phyloP scores from a whole-genome alignment of 2,888 invertebrate genomes.

The Allolobophora icterica region DNA sequence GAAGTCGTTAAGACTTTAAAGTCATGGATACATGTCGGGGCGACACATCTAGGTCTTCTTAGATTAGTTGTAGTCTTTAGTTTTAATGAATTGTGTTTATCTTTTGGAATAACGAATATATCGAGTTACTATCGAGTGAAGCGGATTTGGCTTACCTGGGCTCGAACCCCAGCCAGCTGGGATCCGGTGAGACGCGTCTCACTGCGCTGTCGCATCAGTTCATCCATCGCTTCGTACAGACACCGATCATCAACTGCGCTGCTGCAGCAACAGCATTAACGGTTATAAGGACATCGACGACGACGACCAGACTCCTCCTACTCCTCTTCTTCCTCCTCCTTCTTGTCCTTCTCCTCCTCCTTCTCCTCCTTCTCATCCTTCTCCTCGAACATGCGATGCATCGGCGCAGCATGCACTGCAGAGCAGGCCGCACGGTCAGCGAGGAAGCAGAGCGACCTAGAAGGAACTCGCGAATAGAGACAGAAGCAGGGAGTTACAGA shows the following conservation, averaged over 20 bases:
- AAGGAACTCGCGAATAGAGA: neutral
- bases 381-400: neutral
- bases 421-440: neutral
- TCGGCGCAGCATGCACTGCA: neutral
- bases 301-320: neutral
- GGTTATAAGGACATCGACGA: neutral
- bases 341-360: no score
- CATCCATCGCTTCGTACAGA: slow-evolving; percentile 3
- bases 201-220: neutral
- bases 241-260: neutral
- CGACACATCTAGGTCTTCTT: no score
- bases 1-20: neutral
- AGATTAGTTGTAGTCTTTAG: no score
- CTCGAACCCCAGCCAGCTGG: slow-evolving; percentile 20
- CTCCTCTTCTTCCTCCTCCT: no score
- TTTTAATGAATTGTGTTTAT: neutral
- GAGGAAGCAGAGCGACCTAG: neutral
- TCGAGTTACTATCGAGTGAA: neutral
- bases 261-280: neutral
- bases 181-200: neutral
- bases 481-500: neutral
- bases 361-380: no score
- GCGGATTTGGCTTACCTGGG: neutral
- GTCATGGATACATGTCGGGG: neutral
- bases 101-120: neutral